A percentile compares a stretch with the other conserved stretches of the same genome.
Conservation (phyloP, 2,797 vertebrate genomes). For the Danio choprae region DNA sequence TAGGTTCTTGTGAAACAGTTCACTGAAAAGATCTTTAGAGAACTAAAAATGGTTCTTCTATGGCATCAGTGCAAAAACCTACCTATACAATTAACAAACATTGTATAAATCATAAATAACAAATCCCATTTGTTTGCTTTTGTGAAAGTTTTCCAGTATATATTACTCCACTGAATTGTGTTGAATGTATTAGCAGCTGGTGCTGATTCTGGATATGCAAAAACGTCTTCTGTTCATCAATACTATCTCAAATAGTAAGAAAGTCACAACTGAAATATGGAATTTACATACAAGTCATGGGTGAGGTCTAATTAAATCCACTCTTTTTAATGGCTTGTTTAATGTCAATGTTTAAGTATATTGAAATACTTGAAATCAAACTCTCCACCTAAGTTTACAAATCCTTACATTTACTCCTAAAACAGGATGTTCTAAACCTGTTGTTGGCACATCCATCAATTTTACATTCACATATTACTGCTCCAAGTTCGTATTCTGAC, state of each 20-base stretch:
- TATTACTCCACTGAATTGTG: neutral
- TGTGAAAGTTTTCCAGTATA: too few species aligned
- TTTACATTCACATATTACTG: neutral
- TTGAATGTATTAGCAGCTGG: neutral
- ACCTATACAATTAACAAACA: too few species aligned
- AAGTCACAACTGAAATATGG: too few species aligned
- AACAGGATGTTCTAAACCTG: neutral
- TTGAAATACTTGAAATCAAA: neutral
- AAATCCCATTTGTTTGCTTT: too few species aligned
- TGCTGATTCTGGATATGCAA: neutral
- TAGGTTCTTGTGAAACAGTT: too few species aligned
- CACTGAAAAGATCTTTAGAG: too few species aligned
- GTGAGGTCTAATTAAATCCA: neutral
- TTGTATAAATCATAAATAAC: too few species aligned
- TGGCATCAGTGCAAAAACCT: too few species aligned
- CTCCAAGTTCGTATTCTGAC: slow-evolving; percentile 45
- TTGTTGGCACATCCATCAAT: slow-evolving; percentile 3
- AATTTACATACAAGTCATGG: neutral
- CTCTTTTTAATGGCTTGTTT: too few species aligned
- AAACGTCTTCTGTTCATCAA: neutral
- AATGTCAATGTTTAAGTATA: too few species aligned
- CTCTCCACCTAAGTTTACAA: neutral
- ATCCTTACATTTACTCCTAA: neutral
- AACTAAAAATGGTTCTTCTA: too few species aligned
- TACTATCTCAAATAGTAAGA: neutral